A percentile compares a stretch with the other conserved stretches of the same genome.
These are phyloP conservation scores for Clistopyga incitator DNA, from an alignment of 2,888 invertebrate species.

Conservation along the genomic window DNA sequence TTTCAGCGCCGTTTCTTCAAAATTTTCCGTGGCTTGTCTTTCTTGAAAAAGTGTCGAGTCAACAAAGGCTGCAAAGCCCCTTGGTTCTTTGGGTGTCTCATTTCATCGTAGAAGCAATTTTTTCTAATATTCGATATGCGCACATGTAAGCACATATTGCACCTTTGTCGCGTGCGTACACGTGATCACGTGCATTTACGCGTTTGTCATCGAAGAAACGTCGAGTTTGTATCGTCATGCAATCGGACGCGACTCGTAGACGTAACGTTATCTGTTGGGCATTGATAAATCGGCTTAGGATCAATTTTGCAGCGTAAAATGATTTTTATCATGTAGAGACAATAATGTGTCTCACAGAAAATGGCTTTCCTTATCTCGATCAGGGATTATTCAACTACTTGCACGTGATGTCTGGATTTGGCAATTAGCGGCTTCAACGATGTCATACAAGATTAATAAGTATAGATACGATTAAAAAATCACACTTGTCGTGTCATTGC, in stretches of 20 bases:
- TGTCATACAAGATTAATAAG: not conserved
- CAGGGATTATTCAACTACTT: slow-evolving; percentile 9
- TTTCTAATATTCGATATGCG: slow-evolving; percentile 23
- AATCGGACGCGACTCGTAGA: not conserved
- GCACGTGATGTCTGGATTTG: slow-evolving; percentile 11
- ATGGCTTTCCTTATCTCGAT: not conserved
- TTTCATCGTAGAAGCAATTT: slow-evolving; percentile 2
- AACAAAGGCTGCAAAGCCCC: too few relatives aligned
- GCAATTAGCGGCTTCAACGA: not conserved
- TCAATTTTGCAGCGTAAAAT: not conserved
- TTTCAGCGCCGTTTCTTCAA: not conserved
- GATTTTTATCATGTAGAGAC: not conserved
- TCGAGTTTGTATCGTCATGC: slow-evolving; percentile 25
- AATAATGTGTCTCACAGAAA: not conserved
- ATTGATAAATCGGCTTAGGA: slow-evolving; percentile 24
- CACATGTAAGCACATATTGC: not conserved
- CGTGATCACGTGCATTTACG: slow-evolving; percentile 8
- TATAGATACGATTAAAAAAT: too few relatives aligned
- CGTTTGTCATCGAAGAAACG: not conserved
- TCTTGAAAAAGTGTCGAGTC: too few relatives aligned
- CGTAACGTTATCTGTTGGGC: slow-evolving; percentile 20
- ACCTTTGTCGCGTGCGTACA: slow-evolving; percentile 26
- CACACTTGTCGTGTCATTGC: not conserved
- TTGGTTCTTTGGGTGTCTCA: not conserved
- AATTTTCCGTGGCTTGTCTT: too few relatives aligned